Conservation (phyloP, 2,113 vertebrate species). For the Lepus timidus region DNA sequence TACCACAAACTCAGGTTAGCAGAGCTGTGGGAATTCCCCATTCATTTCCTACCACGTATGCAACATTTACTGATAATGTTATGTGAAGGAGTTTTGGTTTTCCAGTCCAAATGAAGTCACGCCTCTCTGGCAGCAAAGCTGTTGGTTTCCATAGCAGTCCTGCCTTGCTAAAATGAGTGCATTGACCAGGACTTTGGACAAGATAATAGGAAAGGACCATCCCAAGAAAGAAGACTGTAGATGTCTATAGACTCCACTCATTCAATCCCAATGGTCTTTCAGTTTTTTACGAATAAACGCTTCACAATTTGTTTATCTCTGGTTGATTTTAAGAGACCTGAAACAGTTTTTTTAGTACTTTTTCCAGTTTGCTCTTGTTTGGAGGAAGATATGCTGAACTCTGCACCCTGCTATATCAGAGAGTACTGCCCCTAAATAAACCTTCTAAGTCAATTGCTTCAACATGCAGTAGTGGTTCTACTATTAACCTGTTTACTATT, state of each 20-base stretch:
- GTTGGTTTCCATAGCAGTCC: neutral
- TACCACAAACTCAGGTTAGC: neutral
- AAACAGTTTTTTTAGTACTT: constrained; percentile 37
- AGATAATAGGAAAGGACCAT: neutral
- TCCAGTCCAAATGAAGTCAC: neutral
- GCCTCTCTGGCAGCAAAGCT: neutral
- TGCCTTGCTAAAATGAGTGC: neutral
- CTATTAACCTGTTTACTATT: neutral
- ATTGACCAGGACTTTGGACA: neutral
- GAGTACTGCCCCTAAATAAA: neutral
- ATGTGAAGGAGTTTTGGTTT: neutral
- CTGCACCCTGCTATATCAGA: neutral
- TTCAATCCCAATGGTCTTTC: neutral
- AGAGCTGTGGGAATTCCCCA: neutral
- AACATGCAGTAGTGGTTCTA: neutral
- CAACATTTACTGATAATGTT: neutral
- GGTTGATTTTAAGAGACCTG: constrained; percentile 29
- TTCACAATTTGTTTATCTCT: constrained; percentile 45
- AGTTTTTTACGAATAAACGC: constrained; percentile 32
- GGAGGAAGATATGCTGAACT: constrained; percentile 20
- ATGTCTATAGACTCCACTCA: neutral
- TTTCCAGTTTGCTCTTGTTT: constrained; percentile 8
- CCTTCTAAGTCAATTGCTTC: neutral
- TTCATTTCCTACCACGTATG: neutral
- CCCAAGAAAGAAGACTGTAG: neutral